Percentiles rank a stretch among this genome's conserved stretches.
Evolutionary conservation across 2,888 invertebrate genomes (phyloP).

Genomic region (Steinernema hermaphroditum): DNA sequence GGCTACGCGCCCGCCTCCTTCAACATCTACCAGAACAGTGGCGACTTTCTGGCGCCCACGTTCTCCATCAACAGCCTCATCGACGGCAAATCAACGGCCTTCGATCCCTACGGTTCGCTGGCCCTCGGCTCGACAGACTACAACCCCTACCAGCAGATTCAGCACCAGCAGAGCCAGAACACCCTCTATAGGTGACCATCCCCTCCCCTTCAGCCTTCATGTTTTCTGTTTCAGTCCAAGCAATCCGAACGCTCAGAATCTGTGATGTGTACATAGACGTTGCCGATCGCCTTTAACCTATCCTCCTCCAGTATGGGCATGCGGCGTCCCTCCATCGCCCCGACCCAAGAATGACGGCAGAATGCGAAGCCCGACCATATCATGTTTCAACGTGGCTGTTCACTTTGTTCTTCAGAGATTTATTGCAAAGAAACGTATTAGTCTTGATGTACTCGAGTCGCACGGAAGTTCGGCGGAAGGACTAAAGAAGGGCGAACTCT

Average conservation of each 20-base stretch:
- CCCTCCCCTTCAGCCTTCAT: not conserved
- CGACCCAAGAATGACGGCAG: constrained; percentile 8
- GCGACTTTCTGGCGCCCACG: not conserved
- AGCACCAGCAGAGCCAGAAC: not conserved
- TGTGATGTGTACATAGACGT: constrained; percentile 26
- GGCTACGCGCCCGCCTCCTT: not conserved
- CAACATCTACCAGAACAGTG: constrained; percentile 22
- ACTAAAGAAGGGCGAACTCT: constrained; percentile 24
- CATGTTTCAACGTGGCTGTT: constrained; percentile 18
- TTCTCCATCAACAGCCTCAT: constrained; percentile 27
- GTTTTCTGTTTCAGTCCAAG: constrained; percentile 7
- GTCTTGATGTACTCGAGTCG: not conserved
- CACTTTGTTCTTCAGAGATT: constrained; percentile 27
- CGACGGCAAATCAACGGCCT: constrained; percentile 17
- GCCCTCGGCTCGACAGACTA: constrained; percentile 2
- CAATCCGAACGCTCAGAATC: constrained; percentile 24
- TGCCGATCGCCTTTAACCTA: constrained; percentile 15
- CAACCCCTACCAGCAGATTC: constrained; percentile 11
- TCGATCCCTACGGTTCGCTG: not conserved
- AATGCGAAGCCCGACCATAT: not conserved
- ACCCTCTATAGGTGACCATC: constrained; percentile 3
- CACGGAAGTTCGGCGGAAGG: constrained; percentile 20
- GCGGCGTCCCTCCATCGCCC: constrained; percentile 4
- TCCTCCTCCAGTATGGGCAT: constrained; percentile 15
- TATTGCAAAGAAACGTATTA: constrained; percentile 15